Evolutionary conservation across 2,113 vertebrate genomes (phyloP).

Genomic region (Cariama cristata): DNA sequence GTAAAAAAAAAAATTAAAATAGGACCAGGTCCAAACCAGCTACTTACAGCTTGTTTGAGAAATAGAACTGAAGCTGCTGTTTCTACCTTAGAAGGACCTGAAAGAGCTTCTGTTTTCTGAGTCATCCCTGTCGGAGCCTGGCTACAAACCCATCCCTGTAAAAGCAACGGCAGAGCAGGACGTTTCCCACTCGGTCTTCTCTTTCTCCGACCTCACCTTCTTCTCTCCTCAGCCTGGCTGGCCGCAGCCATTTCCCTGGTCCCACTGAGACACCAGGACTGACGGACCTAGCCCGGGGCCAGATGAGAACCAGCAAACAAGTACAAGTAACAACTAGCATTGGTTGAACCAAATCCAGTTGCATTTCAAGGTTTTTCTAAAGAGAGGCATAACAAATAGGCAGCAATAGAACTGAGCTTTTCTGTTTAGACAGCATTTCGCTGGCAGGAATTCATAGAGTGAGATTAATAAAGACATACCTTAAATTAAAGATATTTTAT

Average conservation of each 20-base stretch:
- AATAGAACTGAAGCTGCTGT: background rate
- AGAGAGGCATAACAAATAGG: background rate
- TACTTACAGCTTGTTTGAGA: background rate
- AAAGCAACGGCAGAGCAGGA: background rate
- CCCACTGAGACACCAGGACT: background rate
- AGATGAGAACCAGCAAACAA: background rate
- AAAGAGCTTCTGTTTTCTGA: background rate
- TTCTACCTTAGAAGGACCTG: background rate
- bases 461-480: background rate
- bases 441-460: background rate
- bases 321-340: background rate
- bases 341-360: background rate
- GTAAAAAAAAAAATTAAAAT: background rate
- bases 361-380: background rate
- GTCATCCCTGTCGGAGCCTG: background rate
- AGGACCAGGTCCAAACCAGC: background rate
- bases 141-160: background rate
- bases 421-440: background rate
- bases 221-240: background rate
- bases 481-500: background rate
- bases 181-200: background rate
- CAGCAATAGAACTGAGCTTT: background rate
- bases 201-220: background rate
- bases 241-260: background rate
- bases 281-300: rapidly evolving